Evolutionary conservation across 2,113 vertebrate genomes (phyloP).

Genomic region (Myotis lucifugus): DNA sequence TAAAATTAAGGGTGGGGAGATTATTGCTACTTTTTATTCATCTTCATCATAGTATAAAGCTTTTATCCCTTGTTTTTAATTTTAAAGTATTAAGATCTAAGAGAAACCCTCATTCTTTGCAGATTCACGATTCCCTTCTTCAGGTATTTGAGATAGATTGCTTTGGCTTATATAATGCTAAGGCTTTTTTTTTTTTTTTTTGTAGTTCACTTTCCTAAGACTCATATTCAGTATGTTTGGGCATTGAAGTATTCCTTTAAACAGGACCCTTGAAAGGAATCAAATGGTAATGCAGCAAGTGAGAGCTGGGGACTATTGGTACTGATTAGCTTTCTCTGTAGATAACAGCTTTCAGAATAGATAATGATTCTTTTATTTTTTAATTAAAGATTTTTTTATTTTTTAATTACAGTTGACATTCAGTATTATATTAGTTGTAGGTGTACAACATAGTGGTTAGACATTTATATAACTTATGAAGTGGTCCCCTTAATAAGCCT

Average conservation of each 20-base stretch:
- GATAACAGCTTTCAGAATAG: constrained; percentile 9
- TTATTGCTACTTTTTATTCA: constrained; percentile 4
- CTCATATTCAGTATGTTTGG: neutral
- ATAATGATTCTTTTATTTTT: too few species aligned
- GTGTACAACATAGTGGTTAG: too few species aligned
- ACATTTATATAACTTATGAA: too few species aligned
- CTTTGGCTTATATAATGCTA: neutral
- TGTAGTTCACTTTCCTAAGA: neutral
- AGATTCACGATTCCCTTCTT: constrained; percentile 41
- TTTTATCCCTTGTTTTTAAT: constrained; percentile 15
- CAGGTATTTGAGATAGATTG: neutral
- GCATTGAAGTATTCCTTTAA: constrained; percentile 17
- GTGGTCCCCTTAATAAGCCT: too few species aligned
- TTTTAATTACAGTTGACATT: too few species aligned
- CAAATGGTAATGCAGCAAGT: neutral
- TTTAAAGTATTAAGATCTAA: neutral
- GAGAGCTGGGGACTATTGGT: neutral
- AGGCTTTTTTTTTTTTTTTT: neutral
- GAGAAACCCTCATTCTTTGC: neutral
- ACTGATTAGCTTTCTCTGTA: constrained; percentile 14
- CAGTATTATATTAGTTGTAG: too few species aligned
- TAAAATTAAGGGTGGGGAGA: neutral
- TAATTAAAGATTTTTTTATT: too few species aligned
- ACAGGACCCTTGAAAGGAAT: constrained; percentile 16
- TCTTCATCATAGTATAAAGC: neutral